These are phyloP conservation scores for Melieria omissa DNA, from an alignment of 2,888 invertebrate species.

Conservation along the genomic window DNA sequence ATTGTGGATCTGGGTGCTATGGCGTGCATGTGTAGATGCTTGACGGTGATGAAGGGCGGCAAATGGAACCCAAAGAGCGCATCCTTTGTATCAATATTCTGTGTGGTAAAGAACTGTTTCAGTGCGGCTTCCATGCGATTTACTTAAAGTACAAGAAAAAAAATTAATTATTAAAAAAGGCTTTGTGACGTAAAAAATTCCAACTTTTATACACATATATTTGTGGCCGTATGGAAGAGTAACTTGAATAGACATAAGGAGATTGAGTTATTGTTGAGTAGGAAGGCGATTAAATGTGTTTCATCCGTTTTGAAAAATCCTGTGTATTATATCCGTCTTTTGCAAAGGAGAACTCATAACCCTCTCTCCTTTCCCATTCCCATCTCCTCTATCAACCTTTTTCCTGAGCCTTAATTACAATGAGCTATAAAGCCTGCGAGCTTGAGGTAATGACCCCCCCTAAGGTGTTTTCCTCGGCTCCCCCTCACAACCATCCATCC, in stretches of 20 bases:
- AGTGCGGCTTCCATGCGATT: slow-evolving; percentile 72
- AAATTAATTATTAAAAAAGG: not conserved
- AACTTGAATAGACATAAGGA: too few species aligned
- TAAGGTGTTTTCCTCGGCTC: too few species aligned
- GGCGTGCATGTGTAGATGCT: slow-evolving; percentile 84
- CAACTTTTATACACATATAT: too few species aligned
- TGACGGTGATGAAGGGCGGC: slow-evolving; percentile 88
- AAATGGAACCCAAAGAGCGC: slow-evolving; percentile 85
- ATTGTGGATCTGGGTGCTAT: slow-evolving; percentile 84
- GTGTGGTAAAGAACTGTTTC: slow-evolving; percentile 67
- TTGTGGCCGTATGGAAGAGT: too few species aligned
- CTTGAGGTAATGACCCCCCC: too few species aligned
- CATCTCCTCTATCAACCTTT: too few species aligned
- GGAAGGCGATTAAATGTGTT: not conserved
- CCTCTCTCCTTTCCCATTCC: too few species aligned
- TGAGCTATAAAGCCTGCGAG: too few species aligned
- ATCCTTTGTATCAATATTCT: slow-evolving; percentile 67
- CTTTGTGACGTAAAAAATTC: not conserved
- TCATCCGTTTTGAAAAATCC: not conserved
- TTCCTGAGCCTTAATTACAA: too few species aligned
- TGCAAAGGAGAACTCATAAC: too few species aligned
- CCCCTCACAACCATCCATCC: too few species aligned
- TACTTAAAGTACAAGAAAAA: slow-evolving; percentile 68
- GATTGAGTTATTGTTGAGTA: too few species aligned
- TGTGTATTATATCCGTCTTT: not conserved